Base-by-base conservation (phyloP, 2,113 vertebrate genomes). In the Lethenteron camtschaticum region DNA sequence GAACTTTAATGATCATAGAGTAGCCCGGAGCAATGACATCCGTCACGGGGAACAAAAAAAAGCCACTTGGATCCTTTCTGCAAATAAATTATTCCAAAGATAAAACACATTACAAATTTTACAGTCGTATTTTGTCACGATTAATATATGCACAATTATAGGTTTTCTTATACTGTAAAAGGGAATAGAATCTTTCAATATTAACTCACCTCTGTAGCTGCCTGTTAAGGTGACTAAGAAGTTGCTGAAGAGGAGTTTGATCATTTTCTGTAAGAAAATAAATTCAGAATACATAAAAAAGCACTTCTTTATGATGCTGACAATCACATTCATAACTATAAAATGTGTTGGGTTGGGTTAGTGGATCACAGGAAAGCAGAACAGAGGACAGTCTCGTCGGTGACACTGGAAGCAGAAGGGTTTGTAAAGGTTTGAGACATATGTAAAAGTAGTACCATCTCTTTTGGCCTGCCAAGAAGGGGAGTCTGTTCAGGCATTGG, bases 41-140 rank as follows among this genome's bases (percentile, higher is more conserved):
- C 56, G 92, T 99, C 76, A 99, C 92, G 56, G 94, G 94, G 80
- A 99, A 99, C 55, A 87, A 86, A 80, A 99, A 99, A 81, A 96
- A 96, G 3, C 89, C 89, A 75, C 82, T 89, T 71, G 94, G 90
- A 78, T 99, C 94, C 78, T 96, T 99, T 80, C 94, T 96, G 78
- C 74, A 73, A 70, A 78, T 2, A 70, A 68, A 60, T 68, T 14
- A 71, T 9, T 20, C 24, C 57, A 70, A 56, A 56, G 2, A 58
- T 18, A 71, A 56, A 71, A 71, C 57, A 12, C 13, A 56, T 12
- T 55, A 69, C 9, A 41, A 10, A 9, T 56, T 8, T 16, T 66
- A 56, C 2, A 56, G 3, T 9, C 13, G 24, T 56, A 59, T 10
- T 71, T 55, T 56, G 12, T 55, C 2, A 20, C n/a, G 58, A 56